These are phyloP conservation scores for Pheosia tremula DNA, from an alignment of 2,888 invertebrate species.

Conservation along the genomic window DNA sequence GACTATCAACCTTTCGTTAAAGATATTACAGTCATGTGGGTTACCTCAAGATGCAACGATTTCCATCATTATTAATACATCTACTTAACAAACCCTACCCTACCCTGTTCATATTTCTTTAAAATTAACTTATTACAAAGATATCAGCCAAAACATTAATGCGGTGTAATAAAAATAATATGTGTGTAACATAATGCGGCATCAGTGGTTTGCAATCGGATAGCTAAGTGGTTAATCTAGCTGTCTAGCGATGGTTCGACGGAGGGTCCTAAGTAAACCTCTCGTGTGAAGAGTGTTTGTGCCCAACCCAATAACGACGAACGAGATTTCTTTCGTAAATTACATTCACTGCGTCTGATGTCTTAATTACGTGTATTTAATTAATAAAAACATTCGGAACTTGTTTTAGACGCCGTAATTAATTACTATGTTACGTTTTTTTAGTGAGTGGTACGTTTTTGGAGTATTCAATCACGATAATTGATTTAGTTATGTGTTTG, in stretches of 20 bases:
- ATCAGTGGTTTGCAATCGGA: conserved; percentile 51
- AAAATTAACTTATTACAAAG: background rate
- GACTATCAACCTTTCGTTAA: no score
- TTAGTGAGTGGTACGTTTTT: background rate
- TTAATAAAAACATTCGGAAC: conserved; percentile 21
- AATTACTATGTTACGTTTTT: background rate
- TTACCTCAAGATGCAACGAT: no score
- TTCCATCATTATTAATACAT: no score
- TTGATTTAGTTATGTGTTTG: background rate
- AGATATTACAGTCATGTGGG: no score
- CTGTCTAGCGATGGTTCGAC: conserved; percentile 59
- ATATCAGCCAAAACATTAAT: conserved; percentile 6
- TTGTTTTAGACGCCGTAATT: conserved; percentile 6
- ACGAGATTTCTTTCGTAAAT: conserved; percentile 59
- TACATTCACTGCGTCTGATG: conserved; percentile 39
- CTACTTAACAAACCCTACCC: no score
- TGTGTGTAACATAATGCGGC: conserved; percentile 42
- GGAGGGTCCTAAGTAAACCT: conserved; percentile 72
- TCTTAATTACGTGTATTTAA: conserved; percentile 22
- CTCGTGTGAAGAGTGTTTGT: conserved; percentile 60
- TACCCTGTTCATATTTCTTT: background rate
- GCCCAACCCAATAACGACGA: conserved; percentile 57
- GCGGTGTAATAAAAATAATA: conserved; percentile 23
- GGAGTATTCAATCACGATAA: background rate
- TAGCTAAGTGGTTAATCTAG: conserved; percentile 66